phyloP scores from a whole-genome alignment of 2,797 vertebrate genomes.

The Darevskia nairensis region DNA sequence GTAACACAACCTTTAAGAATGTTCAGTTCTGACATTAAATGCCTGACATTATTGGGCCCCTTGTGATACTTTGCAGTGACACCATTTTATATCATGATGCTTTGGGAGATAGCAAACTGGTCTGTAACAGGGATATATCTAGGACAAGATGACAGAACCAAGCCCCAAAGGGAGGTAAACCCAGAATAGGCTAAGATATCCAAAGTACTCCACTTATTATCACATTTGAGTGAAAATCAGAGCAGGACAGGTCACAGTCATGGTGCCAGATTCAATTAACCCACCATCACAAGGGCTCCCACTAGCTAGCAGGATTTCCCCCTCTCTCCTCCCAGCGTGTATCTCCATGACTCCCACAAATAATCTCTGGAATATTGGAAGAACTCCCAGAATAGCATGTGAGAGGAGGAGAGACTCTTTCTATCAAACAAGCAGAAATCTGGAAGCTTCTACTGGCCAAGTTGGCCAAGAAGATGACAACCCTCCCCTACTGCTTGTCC shows the following conservation, averaged over 20 bases:
- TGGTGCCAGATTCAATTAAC: no score
- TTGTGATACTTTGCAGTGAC: not conserved
- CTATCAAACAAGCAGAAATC: no score
- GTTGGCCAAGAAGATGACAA: not conserved
- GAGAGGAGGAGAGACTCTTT: no score
- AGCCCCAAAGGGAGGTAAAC: not conserved
- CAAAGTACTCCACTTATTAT: no score
- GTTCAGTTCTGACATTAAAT: not conserved
- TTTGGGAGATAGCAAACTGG: not conserved
- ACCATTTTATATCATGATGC: not conserved
- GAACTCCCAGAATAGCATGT: no score
- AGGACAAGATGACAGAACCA: not conserved
- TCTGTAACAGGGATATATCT: not conserved
- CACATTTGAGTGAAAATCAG: not conserved
- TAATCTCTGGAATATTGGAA: no score
- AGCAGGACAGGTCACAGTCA: not conserved
- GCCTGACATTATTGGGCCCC: not conserved
- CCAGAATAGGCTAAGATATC: not conserved
- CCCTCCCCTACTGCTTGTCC: not conserved
- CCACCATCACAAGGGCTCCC: no score
- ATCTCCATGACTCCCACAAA: no score
- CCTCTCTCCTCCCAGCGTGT: no score
- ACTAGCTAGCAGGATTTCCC: no score
- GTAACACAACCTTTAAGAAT: not conserved
- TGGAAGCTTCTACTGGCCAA: no score